Evolutionary conservation across 2,113 vertebrate genomes (phyloP).

Genomic region (Xyliphius kryptos): DNA sequence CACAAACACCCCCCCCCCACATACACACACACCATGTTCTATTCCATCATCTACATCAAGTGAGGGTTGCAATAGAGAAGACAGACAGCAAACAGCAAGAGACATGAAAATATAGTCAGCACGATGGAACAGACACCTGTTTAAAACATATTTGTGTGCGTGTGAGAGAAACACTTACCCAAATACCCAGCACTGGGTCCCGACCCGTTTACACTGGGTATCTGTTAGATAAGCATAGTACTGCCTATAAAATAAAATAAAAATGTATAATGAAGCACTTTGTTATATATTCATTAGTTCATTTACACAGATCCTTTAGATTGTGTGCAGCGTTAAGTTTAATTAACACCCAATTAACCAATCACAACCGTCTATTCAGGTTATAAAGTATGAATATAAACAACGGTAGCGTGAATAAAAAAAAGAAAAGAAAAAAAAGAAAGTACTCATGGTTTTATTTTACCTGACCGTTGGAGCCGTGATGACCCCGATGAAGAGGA

Average conservation of each 20-base stretch:
- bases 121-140: not conserved
- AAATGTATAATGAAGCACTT: not conserved
- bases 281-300: too few relatives aligned
- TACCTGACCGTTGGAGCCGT: slow-evolving; percentile 94
- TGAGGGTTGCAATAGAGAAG: not conserved
- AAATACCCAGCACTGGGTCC: slow-evolving; percentile 96
- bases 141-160: not conserved
- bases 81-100: not conserved
- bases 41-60: slow-evolving; percentile 9
- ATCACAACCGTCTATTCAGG: too few relatives aligned
- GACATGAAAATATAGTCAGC: not conserved
- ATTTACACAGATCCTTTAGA: too few relatives aligned
- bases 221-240: slow-evolving; percentile 96
- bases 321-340: too few relatives aligned
- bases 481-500: slow-evolving; percentile 85
- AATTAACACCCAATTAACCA: too few relatives aligned
- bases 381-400: too few relatives aligned
- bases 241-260: slow-evolving; percentile 65
- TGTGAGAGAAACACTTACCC: slow-evolving; percentile 69
- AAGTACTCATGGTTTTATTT: slow-evolving; percentile 46
- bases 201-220: slow-evolving; percentile 90
- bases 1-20: not conserved
- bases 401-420: too few relatives aligned
- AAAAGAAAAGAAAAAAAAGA: too few relatives aligned
- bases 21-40: not conserved